A percentile compares a stretch with the other conserved stretches of the same genome.
phyloP scores from a whole-genome alignment of 2,888 invertebrate species.

The Calliphora vomitoria region DNA sequence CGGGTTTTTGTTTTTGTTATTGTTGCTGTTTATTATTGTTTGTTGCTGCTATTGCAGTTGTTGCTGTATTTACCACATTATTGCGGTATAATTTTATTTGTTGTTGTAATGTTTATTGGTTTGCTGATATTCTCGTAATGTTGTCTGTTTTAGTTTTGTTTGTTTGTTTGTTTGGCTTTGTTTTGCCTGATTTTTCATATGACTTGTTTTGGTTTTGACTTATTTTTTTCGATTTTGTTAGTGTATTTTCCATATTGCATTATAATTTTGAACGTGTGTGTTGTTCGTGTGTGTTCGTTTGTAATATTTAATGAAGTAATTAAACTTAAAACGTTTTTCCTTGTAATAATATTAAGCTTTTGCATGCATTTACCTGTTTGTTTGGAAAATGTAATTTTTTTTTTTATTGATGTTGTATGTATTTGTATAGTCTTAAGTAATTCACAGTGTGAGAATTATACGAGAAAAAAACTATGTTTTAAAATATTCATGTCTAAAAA shows the following conservation, averaged over 20 bases:
- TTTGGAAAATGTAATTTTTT: not conserved
- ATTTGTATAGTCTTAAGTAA: constrained; percentile 45
- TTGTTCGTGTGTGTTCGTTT: not conserved
- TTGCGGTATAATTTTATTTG: constrained; percentile 12
- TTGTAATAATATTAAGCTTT: not conserved
- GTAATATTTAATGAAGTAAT: constrained; percentile 36
- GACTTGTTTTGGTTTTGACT: constrained; percentile 23
- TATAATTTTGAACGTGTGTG: not conserved
- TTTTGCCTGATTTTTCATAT: constrained; percentile 20
- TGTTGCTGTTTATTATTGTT: constrained; percentile 15
- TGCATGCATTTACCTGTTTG: constrained; percentile 22
- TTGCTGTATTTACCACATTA: constrained; percentile 38
- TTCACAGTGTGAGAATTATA: constrained; percentile 40
- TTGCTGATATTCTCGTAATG: constrained; percentile 47
- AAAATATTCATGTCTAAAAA: not conserved
- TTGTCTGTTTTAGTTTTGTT: constrained; percentile 32
- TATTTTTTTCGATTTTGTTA: constrained; percentile 35
- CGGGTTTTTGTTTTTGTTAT: not conserved
- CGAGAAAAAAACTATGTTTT: not conserved
- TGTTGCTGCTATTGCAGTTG: constrained; percentile 13
- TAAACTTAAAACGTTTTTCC: constrained; percentile 12
- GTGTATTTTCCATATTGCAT: constrained; percentile 34
- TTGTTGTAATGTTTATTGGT: constrained; percentile 47
- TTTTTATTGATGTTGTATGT: constrained; percentile 2
- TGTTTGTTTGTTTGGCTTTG: constrained; percentile 41